phyloP scores from a whole-genome alignment of 2,888 invertebrate species.

The Metellina segmentata region DNA sequence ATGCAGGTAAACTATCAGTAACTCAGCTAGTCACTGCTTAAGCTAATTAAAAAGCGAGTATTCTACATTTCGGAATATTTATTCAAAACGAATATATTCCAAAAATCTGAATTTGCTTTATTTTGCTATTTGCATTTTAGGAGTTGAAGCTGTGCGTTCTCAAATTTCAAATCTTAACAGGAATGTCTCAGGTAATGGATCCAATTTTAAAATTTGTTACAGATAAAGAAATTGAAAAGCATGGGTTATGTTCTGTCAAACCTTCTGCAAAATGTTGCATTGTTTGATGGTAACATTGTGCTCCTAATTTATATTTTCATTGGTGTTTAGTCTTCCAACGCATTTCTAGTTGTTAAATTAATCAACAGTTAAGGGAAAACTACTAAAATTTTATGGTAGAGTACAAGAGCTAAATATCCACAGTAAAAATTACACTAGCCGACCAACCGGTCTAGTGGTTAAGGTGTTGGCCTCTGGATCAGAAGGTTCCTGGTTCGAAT shows the following conservation, averaged over 20 bases:
- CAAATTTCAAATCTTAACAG: background rate
- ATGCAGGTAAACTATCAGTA: slow-evolving; percentile 64
- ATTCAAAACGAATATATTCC: background rate
- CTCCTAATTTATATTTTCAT: background rate
- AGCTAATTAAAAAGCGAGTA: background rate
- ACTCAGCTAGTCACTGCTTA: slow-evolving; percentile 56
- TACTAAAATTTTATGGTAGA: no score
- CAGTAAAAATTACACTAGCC: no score
- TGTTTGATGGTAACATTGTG: background rate
- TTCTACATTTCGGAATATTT: background rate
- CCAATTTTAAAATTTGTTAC: background rate
- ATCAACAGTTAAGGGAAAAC: no score
- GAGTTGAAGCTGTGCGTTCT: background rate
- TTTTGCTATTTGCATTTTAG: background rate
- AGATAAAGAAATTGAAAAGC: background rate
- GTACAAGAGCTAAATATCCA: no score
- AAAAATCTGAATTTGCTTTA: background rate
- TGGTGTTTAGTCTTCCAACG: no score
- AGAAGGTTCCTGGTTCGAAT: no score
- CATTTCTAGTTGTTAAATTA: no score
- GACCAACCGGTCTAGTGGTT: no score
- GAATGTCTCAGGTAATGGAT: background rate
- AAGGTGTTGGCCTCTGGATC: no score
- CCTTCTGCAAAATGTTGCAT: background rate
- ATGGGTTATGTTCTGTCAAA: background rate